These are phyloP conservation scores for Rosalia funebris DNA, from an alignment of 2,888 invertebrate species.

Conservation along the genomic window DNA sequence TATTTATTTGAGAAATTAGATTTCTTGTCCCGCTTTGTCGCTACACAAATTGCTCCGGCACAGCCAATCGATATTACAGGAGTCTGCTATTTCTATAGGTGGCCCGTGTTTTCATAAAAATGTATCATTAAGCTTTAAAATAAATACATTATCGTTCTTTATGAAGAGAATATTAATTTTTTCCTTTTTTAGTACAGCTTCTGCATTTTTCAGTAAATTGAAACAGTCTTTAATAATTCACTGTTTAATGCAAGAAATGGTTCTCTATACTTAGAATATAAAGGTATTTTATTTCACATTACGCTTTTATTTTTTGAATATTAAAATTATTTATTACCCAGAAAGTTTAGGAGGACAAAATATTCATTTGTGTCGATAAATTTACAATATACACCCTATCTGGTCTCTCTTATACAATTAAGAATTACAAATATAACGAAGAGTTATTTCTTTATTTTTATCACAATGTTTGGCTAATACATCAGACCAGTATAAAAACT, in stretches of 20 bases:
- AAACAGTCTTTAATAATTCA: constrained; percentile 53
- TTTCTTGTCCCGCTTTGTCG: constrained; percentile 63
- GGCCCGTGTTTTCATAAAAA: constrained; percentile 58
- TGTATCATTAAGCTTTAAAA: constrained; percentile 58
- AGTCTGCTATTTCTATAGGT: constrained; percentile 58
- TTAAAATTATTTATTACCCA: too few relatives aligned
- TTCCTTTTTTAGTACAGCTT: constrained; percentile 40
- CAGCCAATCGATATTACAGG: constrained; percentile 58
- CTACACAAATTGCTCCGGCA: constrained; percentile 57
- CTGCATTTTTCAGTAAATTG: constrained; percentile 55
- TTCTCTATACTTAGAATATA: constrained; percentile 4
- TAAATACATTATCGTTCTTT: constrained; percentile 58
- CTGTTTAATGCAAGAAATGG: constrained; percentile 3
- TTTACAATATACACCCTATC: too few relatives aligned
- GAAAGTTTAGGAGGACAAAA: too few relatives aligned
- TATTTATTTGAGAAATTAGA: constrained; percentile 66
- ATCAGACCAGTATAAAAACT: too few relatives aligned
- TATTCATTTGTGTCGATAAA: too few relatives aligned
- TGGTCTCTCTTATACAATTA: too few relatives aligned
- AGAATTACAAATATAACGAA: too few relatives aligned
- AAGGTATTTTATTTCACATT: neutral
- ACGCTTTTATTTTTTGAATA: too few relatives aligned
- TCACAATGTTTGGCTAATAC: too few relatives aligned
- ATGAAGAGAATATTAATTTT: constrained; percentile 44
- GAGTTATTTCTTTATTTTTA: too few relatives aligned